Conservation (phyloP, 2,113 vertebrate species). For the Chloroceryle aenea region DNA sequence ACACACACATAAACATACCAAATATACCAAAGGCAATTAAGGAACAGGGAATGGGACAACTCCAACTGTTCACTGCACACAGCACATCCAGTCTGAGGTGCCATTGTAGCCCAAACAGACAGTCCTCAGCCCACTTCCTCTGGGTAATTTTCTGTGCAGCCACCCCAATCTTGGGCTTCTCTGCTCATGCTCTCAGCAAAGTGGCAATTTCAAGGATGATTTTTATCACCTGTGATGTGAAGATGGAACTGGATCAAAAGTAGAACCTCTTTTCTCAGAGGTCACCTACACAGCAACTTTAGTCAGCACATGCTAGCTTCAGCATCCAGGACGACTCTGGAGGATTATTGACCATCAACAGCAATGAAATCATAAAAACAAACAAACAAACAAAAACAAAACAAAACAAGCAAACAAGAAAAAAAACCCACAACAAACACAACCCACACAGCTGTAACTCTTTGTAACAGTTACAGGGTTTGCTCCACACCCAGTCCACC, state of each 20-base stretch:
- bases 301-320: background rate
- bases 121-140: background rate
- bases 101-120: background rate
- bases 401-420: too few species aligned
- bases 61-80: background rate
- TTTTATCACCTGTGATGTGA: background rate
- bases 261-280: background rate
- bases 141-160: background rate
- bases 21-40: background rate
- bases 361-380: background rate
- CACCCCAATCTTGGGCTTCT: background rate
- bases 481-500: background rate
- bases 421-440: too few species aligned
- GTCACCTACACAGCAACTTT: background rate
- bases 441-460: background rate
- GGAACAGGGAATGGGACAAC: background rate
- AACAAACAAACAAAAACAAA: too few species aligned
- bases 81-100: background rate
- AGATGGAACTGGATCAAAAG: background rate
- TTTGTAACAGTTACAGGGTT: background rate
- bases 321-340: background rate
- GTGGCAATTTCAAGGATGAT: background rate
- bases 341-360: background rate
- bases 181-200: background rate
- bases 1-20: background rate